Evolutionary conservation across 2,797 vertebrate genomes (phyloP).

Genomic region (Thunnus albacares): DNA sequence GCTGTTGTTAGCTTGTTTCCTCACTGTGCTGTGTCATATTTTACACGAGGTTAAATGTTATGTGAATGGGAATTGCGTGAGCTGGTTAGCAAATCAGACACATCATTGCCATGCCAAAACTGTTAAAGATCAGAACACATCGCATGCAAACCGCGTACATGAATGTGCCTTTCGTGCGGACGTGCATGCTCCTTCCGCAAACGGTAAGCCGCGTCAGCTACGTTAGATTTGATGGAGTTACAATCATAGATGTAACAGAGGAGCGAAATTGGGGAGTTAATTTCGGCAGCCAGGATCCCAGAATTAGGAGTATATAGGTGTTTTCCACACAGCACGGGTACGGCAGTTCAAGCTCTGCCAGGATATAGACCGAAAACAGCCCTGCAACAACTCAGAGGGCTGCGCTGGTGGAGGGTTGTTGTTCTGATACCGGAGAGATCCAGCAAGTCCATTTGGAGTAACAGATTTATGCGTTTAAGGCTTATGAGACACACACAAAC

Average conservation of each 20-base stretch:
- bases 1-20: constrained; percentile 36
- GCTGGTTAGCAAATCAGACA: not conserved
- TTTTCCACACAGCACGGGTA: not conserved
- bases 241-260: not conserved
- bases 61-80: not conserved
- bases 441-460: no score
- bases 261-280: not conserved
- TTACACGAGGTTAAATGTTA: not conserved
- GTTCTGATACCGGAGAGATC: no score
- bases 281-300: not conserved
- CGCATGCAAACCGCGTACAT: not conserved
- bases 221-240: not conserved
- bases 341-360: not conserved
- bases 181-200: not conserved
- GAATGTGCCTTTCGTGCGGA: not conserved
- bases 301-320: not conserved
- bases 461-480: no score
- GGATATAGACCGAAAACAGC: no score
- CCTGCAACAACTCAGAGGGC: no score
- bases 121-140: no score
- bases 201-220: not conserved
- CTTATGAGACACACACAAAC: no score
- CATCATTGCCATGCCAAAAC: no score
- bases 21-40: constrained; percentile 53
- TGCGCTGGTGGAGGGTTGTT: no score